Percentiles rank a stretch among this genome's conserved stretches.
Conservation (phyloP, 2,888 invertebrate species). For the Cacoxenus indagator region DNA sequence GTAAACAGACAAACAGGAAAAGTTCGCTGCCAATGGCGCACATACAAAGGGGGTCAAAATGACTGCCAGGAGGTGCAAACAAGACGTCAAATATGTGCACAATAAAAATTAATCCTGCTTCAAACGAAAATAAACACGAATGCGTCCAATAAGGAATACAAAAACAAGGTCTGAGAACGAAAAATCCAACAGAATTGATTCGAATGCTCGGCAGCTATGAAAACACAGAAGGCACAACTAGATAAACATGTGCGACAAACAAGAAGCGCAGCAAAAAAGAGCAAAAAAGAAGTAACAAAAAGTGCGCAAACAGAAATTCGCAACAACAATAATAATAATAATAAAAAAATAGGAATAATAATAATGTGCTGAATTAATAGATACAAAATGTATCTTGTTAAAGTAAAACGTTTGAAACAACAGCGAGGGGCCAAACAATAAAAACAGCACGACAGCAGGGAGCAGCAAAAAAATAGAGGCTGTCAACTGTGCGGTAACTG, state of each 20-base stretch:
- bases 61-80: constrained; percentile 1
- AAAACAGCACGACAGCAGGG: background rate
- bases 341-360: background rate
- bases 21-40: background rate
- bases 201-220: background rate
- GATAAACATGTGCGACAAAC: constrained; percentile 5
- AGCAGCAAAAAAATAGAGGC: background rate
- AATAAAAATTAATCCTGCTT: constrained; percentile 21
- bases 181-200: background rate
- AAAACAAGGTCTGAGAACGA: background rate
- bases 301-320: constrained; percentile 21
- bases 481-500: constrained; percentile 20
- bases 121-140: constrained; percentile 43
- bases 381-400: constrained; percentile 22
- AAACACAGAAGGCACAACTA: constrained; percentile 11
- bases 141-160: background rate
- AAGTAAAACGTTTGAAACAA: constrained; percentile 14
- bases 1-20: constrained; percentile 17
- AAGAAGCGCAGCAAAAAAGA: background rate
- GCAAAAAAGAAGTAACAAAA: constrained; percentile 32
- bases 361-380: constrained; percentile 1
- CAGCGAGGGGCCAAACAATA: background rate
- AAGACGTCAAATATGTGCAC: constrained; percentile 8
- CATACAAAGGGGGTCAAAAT: background rate
- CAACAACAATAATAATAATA: constrained; percentile 14